A percentile compares a stretch with the other conserved stretches of the same genome.
phyloP scores from a whole-genome alignment of 2,113 vertebrate species.

The Shinisaurus crocodilurus region DNA sequence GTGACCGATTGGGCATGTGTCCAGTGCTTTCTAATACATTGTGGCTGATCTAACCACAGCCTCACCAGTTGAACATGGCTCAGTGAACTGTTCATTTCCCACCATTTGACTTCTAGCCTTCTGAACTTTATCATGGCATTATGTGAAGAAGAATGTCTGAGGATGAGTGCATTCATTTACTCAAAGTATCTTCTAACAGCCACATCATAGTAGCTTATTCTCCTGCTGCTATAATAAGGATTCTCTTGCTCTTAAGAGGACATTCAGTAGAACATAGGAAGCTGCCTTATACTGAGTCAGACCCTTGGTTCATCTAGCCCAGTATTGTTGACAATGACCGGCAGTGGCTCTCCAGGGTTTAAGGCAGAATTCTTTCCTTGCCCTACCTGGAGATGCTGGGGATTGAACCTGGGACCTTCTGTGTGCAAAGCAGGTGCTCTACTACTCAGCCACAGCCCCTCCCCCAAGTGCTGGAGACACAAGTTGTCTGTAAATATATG shows the following conservation, averaged over 20 bases:
- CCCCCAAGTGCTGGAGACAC: not conserved
- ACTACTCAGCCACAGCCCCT: no score
- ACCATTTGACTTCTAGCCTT: not conserved
- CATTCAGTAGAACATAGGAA: not conserved
- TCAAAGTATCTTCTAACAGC: conserved; percentile 10
- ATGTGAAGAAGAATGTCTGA: conserved; percentile 39
- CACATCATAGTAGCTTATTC: not conserved
- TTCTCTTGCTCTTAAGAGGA: conserved; percentile 24
- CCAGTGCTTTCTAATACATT: not conserved
- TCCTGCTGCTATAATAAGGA: conserved; percentile 10
- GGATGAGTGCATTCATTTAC: conserved; percentile 28
- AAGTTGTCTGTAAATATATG: conserved; percentile 13
- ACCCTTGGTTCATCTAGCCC: no score
- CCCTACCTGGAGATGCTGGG: no score
- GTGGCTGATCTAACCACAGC: not conserved
- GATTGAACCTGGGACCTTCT: no score
- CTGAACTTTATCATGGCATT: not conserved
- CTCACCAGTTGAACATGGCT: not conserved
- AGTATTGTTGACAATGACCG: no score
- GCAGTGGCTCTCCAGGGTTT: no score
- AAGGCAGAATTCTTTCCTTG: no score
- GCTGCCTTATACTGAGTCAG: no score
- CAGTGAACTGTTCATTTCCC: no score
- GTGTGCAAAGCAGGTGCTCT: no score
- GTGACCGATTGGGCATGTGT: not conserved